Evolutionary conservation across 2,797 vertebrate genomes (phyloP), one percentile per base, ranked within the genome.

Genomic region (Scyliorhinus canicula): DNA sequence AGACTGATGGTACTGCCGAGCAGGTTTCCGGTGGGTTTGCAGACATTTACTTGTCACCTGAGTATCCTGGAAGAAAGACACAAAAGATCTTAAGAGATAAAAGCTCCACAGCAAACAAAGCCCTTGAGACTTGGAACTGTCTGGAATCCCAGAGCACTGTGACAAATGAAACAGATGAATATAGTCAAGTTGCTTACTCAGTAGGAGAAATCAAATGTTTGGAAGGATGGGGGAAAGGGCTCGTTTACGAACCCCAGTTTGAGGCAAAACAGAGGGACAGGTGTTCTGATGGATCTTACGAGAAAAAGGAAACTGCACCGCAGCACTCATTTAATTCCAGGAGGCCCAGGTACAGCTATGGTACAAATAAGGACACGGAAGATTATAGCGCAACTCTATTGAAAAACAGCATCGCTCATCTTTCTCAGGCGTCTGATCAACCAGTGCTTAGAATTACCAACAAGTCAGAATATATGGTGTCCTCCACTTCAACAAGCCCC

Each of bases 401-500:
- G 91, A 93, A 31, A 67, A 93, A 93, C 31, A 93, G 47, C 31
- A 31, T 35, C 0, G 21, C 55, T 40, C 8, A n/a, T 8, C n/a
- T n/a, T 21, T 71, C 67, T 52, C 93, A 74, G 47, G 4, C 21
- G 19, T 26, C 91, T 11, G 40, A 19, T 31, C 63, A 93, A 67
- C 40, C 91, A 3, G 40, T 93, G 44, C 52, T 71, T 7, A 52
- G 28, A 71, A 52, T 74, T 26, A 93, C 67, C 44, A 69, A 55
- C 6, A 90, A 69, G 6, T 93, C 91, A 31, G 91, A 93, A 50
- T 93, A 93, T 31, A 93, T 93, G 91, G 91, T 31, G 63, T 47
- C 91, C 26, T 93, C 91, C 24, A 67, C 91, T 28, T 47, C 91
- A 28, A 69, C 40, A 3, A 69, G 91, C 26, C 91, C 93, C 3